Base-by-base conservation (phyloP, 2,888 invertebrate genomes). In the Aporophyla nigra region DNA sequence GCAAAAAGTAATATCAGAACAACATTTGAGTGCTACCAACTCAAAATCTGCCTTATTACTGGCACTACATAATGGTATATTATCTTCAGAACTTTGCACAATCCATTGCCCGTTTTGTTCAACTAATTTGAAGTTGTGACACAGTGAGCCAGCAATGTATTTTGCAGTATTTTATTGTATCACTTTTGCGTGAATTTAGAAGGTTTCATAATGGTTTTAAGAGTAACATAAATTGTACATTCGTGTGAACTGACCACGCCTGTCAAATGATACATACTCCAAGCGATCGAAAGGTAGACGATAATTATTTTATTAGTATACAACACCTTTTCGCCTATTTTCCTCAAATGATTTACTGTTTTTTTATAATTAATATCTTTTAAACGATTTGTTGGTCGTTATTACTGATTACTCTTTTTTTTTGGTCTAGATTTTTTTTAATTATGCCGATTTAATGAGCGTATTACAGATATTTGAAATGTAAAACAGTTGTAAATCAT, bases 221-320 rank as follows among this genome's bases (percentile, higher is more conserved):
- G 73, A 75, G 71, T 72, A 86, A 82, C 86, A 88, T 88, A 96
- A 95, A 95, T 96, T 89, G 90, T 91, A 75, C 80, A 86, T 90
- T 93, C 93, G 95, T 94, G 96, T 95, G 95, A 96, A 95, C 83
- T 89, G 81, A 86, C 94, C 95, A 93, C 96, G 94, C 95, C 95
- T 88, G 77, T 89, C 84, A 83, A 91, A 91, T 92, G 92, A 92
- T 93, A 92, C 91, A 92, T 89, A 87, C 91, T 90, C 46, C 33
- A 85, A 87, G 92, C 93, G 92, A 92, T 94, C 93, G 90, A 92
- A 92, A 74, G 80, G 93, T 92, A 75, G 77, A 83, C 12, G 92
- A 92, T 95, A 94, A 96, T 95, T 94, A 95, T 95, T 95, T 94
- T 94, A 95, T 95, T 96, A 94, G 94, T 93, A 93, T 92, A 93